Evolutionary conservation across 2,888 invertebrate species (phyloP).

Genomic region (Heteropelma amictum): DNA sequence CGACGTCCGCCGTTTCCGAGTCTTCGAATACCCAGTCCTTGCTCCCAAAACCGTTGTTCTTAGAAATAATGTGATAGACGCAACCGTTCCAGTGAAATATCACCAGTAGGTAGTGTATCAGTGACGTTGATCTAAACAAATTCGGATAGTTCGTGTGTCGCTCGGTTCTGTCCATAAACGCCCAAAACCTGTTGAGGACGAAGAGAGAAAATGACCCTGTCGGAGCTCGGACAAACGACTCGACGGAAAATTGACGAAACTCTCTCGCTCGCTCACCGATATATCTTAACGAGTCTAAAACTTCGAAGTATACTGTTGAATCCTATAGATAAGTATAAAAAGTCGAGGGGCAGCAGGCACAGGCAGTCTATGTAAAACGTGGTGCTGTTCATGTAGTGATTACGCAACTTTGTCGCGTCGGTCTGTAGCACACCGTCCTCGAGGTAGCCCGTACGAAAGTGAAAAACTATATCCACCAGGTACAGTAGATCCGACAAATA

Average conservation of each 20-base stretch:
- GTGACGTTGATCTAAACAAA: conserved; percentile 93
- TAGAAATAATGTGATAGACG: conserved; percentile 97
- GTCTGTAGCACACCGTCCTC: conserved; percentile 99
- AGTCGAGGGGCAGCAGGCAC: conserved; percentile 97
- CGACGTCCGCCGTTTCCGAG: conserved; percentile 91
- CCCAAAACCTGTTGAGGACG: conserved; percentile 87
- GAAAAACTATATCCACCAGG: conserved; percentile 96
- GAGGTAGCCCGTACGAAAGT: conserved; percentile 97
- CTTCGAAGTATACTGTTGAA: conserved; percentile 97
- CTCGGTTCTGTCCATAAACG: conserved; percentile 98
- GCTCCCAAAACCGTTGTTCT: conserved; percentile 96
- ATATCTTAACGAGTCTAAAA: conserved; percentile 97
- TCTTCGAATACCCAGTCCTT: conserved; percentile 95
- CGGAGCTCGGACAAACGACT: no score
- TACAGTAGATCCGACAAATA: conserved; percentile 98
- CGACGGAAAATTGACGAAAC: no score
- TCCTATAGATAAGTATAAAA: conserved; percentile 98
- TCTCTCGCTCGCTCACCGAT: conserved; percentile 80
- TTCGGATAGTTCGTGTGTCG: conserved; percentile 99
- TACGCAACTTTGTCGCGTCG: conserved; percentile 93
- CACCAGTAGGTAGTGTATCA: conserved; percentile 97
- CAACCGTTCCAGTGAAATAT: conserved; percentile 99
- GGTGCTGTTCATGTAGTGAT: conserved; percentile 98
- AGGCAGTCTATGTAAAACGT: conserved; percentile 99
- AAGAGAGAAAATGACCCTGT: background rate